Base-by-base conservation (phyloP, 2,797 vertebrate genomes). In the Nannoperca obscura region DNA sequence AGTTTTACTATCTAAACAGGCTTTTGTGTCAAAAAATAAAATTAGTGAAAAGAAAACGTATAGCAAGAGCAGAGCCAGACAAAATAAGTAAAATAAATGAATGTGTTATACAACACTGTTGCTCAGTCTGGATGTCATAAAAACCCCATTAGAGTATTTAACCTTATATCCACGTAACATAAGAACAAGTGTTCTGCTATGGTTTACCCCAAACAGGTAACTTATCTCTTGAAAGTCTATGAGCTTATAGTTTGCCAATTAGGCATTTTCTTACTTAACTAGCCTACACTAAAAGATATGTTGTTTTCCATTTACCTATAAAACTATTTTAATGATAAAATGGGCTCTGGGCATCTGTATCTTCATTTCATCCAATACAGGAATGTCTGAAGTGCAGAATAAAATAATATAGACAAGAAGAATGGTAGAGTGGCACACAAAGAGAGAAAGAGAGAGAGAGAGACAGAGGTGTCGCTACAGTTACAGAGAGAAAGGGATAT, bases 401-500 rank as follows among this genome's bases (percentile, higher is more conserved):
- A 82, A 68, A 70, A 38, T n/a, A 74, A 59, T 32, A 42, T 3
- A 44, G 50, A 67, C 30, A 63, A 62, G n/a, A 36, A 22, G 47
- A 76, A 15, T 2, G 52, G 50, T 2, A 22, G 36, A 76, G 69
- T 66, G 59, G 14, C 12, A 22, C 69, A 88, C 27, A 34, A 46
- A 46, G 74, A 67, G 5, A 52, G 58, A 55, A 0, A 52, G 58
- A 53, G 0, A 58, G 47, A 71, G 22, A 70, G 62, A 27, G 58
- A 81, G 78, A 54, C 49, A 36, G 55, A 7, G 36, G 71, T 55
- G 73, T 67, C 49, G 17, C 78, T 59, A 70, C 47, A 14, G 68
- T 30, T 71, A 19, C 67, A 54, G 76, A 89, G 44, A 69, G 71
- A 84, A 67, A 76, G 52, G 49, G 78, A 47, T 80, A 80, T 32